Percentiles rank a stretch among this genome's conserved stretches.
phyloP scores from a whole-genome alignment of 2,797 vertebrate species.

The Poecilia gillii region DNA sequence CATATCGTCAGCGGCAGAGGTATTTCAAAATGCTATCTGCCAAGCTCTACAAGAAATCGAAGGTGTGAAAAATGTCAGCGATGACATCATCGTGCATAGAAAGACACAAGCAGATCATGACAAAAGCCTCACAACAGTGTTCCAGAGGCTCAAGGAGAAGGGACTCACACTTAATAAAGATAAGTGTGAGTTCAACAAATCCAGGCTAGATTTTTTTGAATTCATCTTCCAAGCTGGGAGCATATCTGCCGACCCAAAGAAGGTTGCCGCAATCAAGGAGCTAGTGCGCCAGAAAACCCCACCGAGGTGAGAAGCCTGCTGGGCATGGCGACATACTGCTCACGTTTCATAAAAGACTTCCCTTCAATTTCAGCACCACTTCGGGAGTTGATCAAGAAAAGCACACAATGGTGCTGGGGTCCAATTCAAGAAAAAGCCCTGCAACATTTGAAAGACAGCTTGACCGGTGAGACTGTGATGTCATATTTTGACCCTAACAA shows the following conservation, averaged over 20 bases:
- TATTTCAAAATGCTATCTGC: conserved; percentile 33
- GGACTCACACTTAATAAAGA: conserved; percentile 10
- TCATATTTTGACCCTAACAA: conserved; percentile 36
- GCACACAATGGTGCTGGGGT: too few relatives aligned
- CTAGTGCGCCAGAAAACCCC: background rate
- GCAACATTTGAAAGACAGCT: conserved; percentile 1
- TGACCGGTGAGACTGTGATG: conserved; percentile 23
- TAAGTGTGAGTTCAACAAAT: conserved; percentile 34
- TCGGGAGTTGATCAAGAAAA: conserved; percentile 19
- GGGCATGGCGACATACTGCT: conserved; percentile 8
- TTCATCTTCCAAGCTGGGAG: conserved; percentile 29
- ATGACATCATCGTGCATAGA: conserved; percentile 36
- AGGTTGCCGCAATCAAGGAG: background rate
- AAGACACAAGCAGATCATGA: conserved; percentile 24
- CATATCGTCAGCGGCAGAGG: background rate
- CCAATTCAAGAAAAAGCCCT: conserved; percentile 7
- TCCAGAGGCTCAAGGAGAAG: conserved; percentile 29
- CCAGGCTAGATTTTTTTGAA: conserved; percentile 9
- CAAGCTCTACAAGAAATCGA: conserved; percentile 21
- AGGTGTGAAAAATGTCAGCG: conserved; percentile 35
- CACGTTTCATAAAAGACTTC: background rate
- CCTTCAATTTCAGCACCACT: background rate
- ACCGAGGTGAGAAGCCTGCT: conserved; percentile 23
- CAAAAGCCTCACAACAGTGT: conserved; percentile 15
- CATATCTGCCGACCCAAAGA: background rate